Evolutionary conservation across 2,797 vertebrate genomes (phyloP).

Genomic region (Ctenosaura bakeri): DNA sequence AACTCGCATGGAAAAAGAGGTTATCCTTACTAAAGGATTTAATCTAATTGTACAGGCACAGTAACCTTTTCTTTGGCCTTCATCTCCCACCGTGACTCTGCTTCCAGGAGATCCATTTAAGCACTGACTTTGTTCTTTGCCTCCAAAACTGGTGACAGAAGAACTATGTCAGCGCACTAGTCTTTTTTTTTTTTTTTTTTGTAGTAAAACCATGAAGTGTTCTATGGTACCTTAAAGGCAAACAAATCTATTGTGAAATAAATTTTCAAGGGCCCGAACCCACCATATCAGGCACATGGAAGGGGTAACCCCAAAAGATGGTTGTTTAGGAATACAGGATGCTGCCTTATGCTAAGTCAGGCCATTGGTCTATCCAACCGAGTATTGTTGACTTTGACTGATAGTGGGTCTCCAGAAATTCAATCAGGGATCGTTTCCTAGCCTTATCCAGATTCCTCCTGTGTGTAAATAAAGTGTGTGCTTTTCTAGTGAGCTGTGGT

Average conservation of each 20-base stretch:
- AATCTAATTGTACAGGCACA: slow-evolving; percentile 32
- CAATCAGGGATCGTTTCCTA: too few species aligned
- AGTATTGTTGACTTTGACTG: too few species aligned
- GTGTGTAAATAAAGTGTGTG: too few species aligned
- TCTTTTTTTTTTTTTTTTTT: not conserved
- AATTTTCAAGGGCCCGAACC: not conserved
- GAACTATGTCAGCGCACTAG: not conserved
- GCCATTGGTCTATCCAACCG: too few species aligned
- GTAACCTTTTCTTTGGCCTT: slow-evolving; percentile 3
- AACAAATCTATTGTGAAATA: not conserved
- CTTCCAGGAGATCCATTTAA: not conserved
- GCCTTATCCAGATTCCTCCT: too few species aligned
- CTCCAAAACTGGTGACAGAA: not conserved
- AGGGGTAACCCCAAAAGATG: not conserved
- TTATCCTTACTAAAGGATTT: slow-evolving; percentile 17
- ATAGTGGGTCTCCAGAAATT: too few species aligned
- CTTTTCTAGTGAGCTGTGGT: too few species aligned
- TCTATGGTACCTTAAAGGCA: not conserved
- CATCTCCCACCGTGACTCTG: not conserved
- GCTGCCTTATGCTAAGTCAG: too few species aligned
- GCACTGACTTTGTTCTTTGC: not conserved
- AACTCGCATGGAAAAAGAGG: slow-evolving; percentile 22
- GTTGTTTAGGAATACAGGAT: not conserved
- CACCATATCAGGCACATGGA: not conserved
- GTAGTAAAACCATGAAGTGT: not conserved